Conservation (phyloP, 2,888 invertebrate species). For the Ennomos fuscantarius region DNA sequence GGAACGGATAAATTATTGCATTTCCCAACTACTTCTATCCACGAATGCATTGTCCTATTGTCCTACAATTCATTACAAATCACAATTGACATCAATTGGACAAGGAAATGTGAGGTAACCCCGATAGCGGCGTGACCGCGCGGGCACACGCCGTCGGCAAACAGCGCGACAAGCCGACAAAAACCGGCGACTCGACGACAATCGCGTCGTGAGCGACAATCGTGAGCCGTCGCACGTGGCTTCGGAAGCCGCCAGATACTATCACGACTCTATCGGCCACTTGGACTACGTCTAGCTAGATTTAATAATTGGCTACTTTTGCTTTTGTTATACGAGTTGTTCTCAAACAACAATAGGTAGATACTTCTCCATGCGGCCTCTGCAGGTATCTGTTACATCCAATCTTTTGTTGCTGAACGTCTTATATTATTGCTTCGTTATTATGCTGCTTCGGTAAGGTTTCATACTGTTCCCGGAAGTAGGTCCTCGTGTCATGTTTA, state of each 20-base stretch:
- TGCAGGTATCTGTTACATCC: too few relatives aligned
- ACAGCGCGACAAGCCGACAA: conserved; percentile 35
- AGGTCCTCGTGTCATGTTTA: too few relatives aligned
- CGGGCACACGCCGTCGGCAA: conserved; percentile 26
- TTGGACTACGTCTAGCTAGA: conserved; percentile 2
- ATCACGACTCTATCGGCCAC: conserved; percentile 23
- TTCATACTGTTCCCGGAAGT: too few relatives aligned
- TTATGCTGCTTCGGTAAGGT: too few relatives aligned
- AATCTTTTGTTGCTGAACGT: too few relatives aligned
- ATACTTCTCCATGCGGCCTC: too few relatives aligned
- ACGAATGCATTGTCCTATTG: conserved; percentile 19
- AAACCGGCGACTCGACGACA: conserved; percentile 33
- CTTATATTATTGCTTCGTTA: too few relatives aligned
- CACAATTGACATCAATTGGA: conserved; percentile 22
- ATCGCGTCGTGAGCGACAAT: conserved; percentile 45
- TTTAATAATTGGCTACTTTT: conserved; percentile 16
- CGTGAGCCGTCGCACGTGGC: conserved; percentile 53
- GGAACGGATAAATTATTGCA: not conserved
- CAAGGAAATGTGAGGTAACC: conserved; percentile 20
- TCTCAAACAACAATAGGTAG: not conserved
- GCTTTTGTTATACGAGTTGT: conserved; percentile 2
- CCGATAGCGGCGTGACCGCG: conserved; percentile 19
- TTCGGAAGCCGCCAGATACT: conserved; percentile 26
- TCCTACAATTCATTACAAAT: conserved; percentile 27
- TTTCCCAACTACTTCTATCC: conserved; percentile 7